Evolutionary conservation across 2,888 invertebrate genomes (phyloP).

Genomic region (Monochamus alternatus): DNA sequence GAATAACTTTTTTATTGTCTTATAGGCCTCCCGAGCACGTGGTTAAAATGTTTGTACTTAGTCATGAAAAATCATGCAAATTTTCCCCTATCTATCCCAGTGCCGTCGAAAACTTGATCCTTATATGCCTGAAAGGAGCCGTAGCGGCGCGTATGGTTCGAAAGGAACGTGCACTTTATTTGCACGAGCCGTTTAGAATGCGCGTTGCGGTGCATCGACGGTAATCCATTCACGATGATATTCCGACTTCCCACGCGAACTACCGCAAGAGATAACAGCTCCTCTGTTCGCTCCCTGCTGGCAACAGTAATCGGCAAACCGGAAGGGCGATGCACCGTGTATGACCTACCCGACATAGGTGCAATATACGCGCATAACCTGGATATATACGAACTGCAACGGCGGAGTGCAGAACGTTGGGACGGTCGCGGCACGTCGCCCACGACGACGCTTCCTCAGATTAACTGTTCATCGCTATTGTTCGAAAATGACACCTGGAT

Average conservation of each 20-base stretch:
- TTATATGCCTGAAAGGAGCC: background rate
- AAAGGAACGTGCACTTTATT: constrained; percentile 16
- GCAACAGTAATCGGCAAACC: constrained; percentile 40
- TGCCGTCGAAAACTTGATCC: background rate
- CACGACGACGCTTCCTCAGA: constrained; percentile 10
- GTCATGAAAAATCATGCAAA: no score
- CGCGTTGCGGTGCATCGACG: constrained; percentile 34
- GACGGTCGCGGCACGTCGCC: constrained; percentile 7
- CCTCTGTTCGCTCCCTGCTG: constrained; percentile 4
- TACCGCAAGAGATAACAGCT: constrained; percentile 42
- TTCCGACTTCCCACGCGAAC: constrained; percentile 41
- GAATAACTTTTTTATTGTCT: no score
- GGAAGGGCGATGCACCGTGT: constrained; percentile 48
- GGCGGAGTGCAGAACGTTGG: constrained; percentile 9
- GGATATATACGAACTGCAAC: constrained; percentile 34
- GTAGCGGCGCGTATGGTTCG: background rate
- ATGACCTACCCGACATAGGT: constrained; percentile 44
- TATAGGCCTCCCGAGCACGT: no score
- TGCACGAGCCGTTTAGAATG: constrained; percentile 22
- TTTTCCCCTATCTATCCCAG: no score
- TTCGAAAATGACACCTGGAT: no score
- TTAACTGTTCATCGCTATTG: background rate
- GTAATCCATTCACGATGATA: constrained; percentile 35
- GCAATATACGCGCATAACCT: constrained; percentile 44
- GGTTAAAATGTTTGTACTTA: no score